These are phyloP conservation scores for Drosophila pseudotakahashii DNA, from an alignment of 2,888 invertebrate species.

Conservation along the genomic window DNA sequence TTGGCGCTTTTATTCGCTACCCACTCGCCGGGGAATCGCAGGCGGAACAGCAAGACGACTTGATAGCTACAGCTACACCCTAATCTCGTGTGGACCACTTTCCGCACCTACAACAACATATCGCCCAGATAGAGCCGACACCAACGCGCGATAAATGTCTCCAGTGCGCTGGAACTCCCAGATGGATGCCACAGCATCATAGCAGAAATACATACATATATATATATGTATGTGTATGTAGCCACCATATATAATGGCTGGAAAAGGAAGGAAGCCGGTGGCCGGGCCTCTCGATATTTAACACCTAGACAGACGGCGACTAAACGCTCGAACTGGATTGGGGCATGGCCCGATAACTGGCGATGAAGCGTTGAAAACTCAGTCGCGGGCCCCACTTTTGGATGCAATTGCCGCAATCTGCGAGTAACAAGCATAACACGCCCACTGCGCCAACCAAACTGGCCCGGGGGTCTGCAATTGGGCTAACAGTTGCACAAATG, in stretches of 20 bases:
- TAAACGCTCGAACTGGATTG: slow-evolving; percentile 45
- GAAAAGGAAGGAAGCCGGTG: slow-evolving; percentile 31
- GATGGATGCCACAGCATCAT: slow-evolving; percentile 25
- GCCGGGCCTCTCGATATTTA: slow-evolving; percentile 59
- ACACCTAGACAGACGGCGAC: slow-evolving; percentile 57
- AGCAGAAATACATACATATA: background rate
- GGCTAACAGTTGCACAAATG: slow-evolving; percentile 68
- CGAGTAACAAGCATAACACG: slow-evolving; percentile 64
- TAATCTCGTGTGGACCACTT: slow-evolving; percentile 72
- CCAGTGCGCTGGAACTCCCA: slow-evolving; percentile 65
- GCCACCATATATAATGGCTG: background rate
- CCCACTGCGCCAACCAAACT: slow-evolving; percentile 56
- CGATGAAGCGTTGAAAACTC: slow-evolving; percentile 45
- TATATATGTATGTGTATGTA: background rate
- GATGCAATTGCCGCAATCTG: slow-evolving; percentile 62
- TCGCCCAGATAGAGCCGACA: slow-evolving; percentile 49
- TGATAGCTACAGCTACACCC: slow-evolving; percentile 64
- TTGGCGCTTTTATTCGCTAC: slow-evolving; percentile 72
- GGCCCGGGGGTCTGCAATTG: slow-evolving; percentile 51
- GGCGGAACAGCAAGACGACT: slow-evolving; percentile 39
- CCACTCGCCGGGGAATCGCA: slow-evolving; percentile 57
- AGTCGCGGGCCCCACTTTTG: slow-evolving; percentile 22
- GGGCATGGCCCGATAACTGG: slow-evolving; percentile 49
- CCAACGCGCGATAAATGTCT: slow-evolving; percentile 56
- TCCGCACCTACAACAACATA: slow-evolving; percentile 72